Conservation (phyloP, 2,113 vertebrate genomes). For the pig (Sus scrofa) region DNA sequence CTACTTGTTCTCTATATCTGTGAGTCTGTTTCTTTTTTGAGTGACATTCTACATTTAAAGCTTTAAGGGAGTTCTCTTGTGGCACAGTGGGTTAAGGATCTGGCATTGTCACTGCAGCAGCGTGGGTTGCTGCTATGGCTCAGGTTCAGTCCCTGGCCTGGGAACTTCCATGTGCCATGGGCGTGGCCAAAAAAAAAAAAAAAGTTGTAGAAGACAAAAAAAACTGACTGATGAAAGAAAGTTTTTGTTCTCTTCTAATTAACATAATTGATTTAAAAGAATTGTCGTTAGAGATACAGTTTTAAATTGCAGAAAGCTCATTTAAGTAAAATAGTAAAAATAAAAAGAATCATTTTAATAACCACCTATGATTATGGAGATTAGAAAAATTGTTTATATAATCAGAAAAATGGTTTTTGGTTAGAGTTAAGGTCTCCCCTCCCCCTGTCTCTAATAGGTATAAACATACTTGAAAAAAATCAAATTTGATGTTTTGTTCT, state of each 20-base stretch:
- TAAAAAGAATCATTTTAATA: conserved; percentile 23
- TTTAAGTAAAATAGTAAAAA: conserved; percentile 35
- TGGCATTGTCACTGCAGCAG: not conserved
- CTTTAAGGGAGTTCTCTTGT: not conserved
- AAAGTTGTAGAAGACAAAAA: not conserved
- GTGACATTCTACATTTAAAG: not conserved
- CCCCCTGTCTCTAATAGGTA: not conserved
- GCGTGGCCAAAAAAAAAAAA: not conserved
- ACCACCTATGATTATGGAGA: not conserved
- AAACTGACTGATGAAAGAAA: conserved; percentile 37
- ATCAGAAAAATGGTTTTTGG: conserved; percentile 33
- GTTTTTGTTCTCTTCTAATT: conserved; percentile 29
- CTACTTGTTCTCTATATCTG: not conserved
- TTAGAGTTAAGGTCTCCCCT: not conserved
- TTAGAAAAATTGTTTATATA: conserved; percentile 28
- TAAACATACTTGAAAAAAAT: conserved; percentile 55
- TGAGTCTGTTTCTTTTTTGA: not conserved
- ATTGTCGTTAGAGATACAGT: conserved; percentile 1
- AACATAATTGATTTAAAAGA: conserved; percentile 28
- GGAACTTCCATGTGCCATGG: not conserved
- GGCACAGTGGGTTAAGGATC: not conserved
- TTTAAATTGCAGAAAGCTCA: conserved; percentile 38
- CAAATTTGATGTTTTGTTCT: conserved; percentile 64
- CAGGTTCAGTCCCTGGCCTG: not conserved
- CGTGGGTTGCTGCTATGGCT: no score